Percentiles rank a stretch among this genome's conserved stretches.
Evolutionary conservation across 2,797 vertebrate species (phyloP).

Genomic region (Emydoidea blandingii): DNA sequence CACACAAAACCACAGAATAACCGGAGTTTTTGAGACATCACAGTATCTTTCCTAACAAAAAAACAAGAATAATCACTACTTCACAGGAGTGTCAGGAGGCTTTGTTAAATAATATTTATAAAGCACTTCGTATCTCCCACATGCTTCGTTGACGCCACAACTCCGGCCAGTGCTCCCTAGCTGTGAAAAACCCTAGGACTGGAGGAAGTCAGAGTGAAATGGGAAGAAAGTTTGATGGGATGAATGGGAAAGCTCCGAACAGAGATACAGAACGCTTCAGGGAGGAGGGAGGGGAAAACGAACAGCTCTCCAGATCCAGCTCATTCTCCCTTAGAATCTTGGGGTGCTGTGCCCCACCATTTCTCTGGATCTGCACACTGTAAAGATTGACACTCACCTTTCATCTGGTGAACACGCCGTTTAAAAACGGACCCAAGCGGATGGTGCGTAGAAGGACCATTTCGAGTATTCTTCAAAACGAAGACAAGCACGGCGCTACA

Average conservation of each 20-base stretch:
- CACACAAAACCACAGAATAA: not conserved
- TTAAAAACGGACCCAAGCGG: not conserved
- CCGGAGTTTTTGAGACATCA: not conserved
- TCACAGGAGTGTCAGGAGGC: not conserved
- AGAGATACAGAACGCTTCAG: not conserved
- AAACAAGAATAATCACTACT: not conserved
- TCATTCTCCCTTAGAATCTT: fast-evolving
- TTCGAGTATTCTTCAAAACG: not conserved
- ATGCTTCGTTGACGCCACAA: not conserved
- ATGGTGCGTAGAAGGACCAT: fast-evolving
- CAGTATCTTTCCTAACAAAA: not conserved
- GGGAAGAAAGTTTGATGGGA: not conserved
- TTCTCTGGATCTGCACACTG: not conserved
- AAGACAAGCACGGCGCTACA: not conserved
- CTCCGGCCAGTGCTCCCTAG: not conserved
- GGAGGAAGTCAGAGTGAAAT: not conserved
- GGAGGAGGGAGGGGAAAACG: not conserved
- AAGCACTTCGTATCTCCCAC: not conserved
- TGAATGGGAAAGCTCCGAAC: not conserved
- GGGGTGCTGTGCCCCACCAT: not conserved
- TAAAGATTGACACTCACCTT: not conserved
- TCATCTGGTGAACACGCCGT: not conserved
- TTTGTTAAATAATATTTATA: not conserved
- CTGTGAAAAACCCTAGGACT: not conserved
- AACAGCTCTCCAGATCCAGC: not conserved